Evolutionary conservation across 2,797 vertebrate species (phyloP).

Genomic region (Dicrostonyx torquatus): DNA sequence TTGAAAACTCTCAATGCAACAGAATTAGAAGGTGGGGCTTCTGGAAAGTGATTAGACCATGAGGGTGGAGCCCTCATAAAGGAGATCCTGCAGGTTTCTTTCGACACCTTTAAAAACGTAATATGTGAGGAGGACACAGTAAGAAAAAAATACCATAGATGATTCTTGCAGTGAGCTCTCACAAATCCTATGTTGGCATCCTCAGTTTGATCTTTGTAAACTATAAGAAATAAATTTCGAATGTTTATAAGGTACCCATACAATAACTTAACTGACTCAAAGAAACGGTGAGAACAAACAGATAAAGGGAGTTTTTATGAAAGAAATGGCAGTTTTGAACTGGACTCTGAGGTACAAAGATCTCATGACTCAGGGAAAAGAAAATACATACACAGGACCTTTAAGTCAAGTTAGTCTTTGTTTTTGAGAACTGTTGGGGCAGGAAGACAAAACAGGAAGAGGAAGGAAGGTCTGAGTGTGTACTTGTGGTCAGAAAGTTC

Average conservation of each 20-base stretch:
- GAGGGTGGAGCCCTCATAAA: not conserved
- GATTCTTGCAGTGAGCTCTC: not conserved
- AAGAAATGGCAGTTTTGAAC: not conserved
- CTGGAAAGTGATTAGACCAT: not conserved
- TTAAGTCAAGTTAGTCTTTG: constrained; percentile 13
- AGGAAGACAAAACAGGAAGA: not conserved
- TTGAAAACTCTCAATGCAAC: not conserved
- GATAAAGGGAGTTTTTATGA: not conserved
- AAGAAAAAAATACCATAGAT: not conserved
- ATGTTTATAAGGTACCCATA: not conserved
- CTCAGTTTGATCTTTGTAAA: not conserved
- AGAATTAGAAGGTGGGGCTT: not conserved
- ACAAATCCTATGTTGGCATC: not conserved
- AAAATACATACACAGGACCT: not conserved
- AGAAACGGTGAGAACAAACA: not conserved
- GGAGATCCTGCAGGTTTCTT: not conserved
- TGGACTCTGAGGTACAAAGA: constrained; percentile 3
- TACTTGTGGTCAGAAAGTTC: not conserved
- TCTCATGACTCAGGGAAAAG: not conserved
- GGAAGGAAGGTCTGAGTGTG: not conserved
- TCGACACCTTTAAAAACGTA: not conserved
- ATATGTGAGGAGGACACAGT: not conserved
- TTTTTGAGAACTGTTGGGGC: not conserved
- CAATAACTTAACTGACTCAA: not conserved
- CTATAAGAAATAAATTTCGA: not conserved